Conservation (phyloP, 2,797 vertebrate genomes). For the Clarias fuscus region DNA sequence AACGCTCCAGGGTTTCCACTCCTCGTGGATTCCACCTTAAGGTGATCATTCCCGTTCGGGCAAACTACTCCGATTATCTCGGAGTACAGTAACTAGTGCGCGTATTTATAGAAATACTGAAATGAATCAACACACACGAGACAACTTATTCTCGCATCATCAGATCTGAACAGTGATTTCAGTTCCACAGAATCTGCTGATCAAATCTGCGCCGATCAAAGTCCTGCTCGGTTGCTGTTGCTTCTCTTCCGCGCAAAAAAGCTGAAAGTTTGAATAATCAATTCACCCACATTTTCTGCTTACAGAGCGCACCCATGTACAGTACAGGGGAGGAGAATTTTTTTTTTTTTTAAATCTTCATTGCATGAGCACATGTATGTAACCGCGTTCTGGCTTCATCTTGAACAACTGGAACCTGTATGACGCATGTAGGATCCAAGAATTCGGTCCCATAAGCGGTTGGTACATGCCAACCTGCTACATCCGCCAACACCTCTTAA, state of each 20-base stretch:
- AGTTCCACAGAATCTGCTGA: no score
- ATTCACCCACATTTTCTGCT: not conserved
- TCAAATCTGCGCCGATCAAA: not conserved
- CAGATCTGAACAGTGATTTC: not conserved
- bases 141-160: not conserved
- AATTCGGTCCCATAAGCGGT: not conserved
- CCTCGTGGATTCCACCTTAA: not conserved
- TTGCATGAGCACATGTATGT: no score
- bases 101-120: not conserved
- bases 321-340: no score
- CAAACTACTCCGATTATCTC: not conserved
- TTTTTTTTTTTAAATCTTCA: no score
- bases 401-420: not conserved
- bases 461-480: no score
- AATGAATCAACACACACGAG: not conserved
- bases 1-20: not conserved
- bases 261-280: not conserved
- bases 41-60: not conserved
- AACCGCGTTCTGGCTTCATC: not conserved
- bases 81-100: not conserved
- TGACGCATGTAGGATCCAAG: not conserved
- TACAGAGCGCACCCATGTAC: not conserved
- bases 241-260: not conserved
- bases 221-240: not conserved
- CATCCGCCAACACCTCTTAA: not conserved